Percentiles rank a stretch among this genome's conserved stretches.
phyloP scores from a whole-genome alignment of 2,113 vertebrate species.

The Hippocampus barbouri region DNA sequence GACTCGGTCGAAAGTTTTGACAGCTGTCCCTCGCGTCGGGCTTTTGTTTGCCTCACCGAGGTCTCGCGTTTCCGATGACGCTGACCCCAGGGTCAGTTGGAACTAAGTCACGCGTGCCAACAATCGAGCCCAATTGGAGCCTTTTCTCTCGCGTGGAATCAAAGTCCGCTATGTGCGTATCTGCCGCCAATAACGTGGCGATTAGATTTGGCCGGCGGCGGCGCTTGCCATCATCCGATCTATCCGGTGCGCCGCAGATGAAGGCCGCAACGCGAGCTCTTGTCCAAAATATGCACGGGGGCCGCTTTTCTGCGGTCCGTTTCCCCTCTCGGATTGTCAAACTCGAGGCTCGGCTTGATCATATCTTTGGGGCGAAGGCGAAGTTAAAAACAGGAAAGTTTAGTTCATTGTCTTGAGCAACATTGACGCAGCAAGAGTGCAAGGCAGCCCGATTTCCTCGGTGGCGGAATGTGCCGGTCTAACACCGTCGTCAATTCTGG shows the following conservation, averaged over 20 bases:
- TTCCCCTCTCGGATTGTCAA: constrained; percentile 51
- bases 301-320: constrained; percentile 46
- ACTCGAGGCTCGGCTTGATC: constrained; percentile 12
- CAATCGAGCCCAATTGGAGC: neutral
- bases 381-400: neutral
- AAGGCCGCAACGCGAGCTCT: constrained; percentile 52
- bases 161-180: too few species aligned
- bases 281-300: constrained; percentile 48
- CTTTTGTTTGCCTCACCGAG: neutral
- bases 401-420: too few species aligned
- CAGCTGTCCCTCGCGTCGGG: neutral
- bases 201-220: constrained; percentile 59
- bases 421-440: too few species aligned
- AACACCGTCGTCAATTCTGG: too few species aligned
- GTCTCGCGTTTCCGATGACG: too few species aligned
- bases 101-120: neutral
- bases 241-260: constrained; percentile 47
- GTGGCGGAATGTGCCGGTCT: too few species aligned
- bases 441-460: too few species aligned
- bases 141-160: too few species aligned
- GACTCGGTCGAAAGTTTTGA: neutral
- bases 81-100: neutral
- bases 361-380: neutral
- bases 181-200: constrained; percentile 61
- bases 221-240: constrained; percentile 57